Conservation (phyloP, 1,140 invertebrate species). For the Lepidostoma basale region DNA sequence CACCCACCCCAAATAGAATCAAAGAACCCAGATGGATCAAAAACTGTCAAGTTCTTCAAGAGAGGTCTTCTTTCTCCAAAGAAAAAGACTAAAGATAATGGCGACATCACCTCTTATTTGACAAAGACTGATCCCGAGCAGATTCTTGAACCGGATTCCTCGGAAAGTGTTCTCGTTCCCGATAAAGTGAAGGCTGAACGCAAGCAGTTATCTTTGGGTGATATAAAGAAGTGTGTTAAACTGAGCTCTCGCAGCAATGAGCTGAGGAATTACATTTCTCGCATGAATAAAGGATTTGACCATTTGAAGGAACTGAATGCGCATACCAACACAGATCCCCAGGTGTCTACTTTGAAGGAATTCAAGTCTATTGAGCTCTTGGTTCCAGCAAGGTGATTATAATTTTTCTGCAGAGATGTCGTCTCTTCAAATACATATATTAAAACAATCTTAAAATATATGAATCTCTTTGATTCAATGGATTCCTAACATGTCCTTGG, state of each 20-base stretch:
- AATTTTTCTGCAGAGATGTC: too few species aligned
- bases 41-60: constrained; percentile 55
- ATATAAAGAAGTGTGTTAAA: constrained; percentile 69
- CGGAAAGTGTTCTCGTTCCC: background rate
- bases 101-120: constrained; percentile 19
- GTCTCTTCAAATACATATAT: background rate
- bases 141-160: background rate
- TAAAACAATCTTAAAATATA: too few species aligned
- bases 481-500: too few species aligned
- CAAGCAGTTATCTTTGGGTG: constrained; percentile 67
- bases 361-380: constrained; percentile 76
- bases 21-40: background rate
- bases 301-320: constrained; percentile 54
- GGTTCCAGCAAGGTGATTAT: constrained; percentile 69
- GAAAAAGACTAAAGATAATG: constrained; percentile 45
- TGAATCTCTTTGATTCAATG: too few species aligned
- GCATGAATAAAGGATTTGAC: constrained; percentile 63
- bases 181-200: constrained; percentile 22
- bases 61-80: constrained; percentile 52
- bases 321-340: constrained; percentile 44
- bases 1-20: background rate
- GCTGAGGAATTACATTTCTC: constrained; percentile 66
- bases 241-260: constrained; percentile 70
- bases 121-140: constrained; percentile 6
- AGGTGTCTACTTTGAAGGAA: constrained; percentile 65